Base-by-base conservation (phyloP, 2,888 invertebrate genomes). In the Melikaiella ostensackeni region DNA sequence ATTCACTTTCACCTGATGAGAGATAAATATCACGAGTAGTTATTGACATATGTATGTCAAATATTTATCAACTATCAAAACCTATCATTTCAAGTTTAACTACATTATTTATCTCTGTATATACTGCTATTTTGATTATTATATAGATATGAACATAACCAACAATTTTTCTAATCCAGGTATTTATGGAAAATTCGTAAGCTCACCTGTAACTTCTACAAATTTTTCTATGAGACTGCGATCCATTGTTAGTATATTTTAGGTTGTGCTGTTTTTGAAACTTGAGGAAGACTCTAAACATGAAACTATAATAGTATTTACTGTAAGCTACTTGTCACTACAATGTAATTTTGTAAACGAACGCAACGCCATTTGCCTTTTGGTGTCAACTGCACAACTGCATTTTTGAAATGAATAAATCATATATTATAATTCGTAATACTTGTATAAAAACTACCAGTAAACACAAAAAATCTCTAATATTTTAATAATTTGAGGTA, bases 201-300 rank as follows among this genome's bases (percentile, higher is more conserved):
- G 74, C 85, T 81, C 75, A 91, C 91, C 91, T 75, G 91, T 91
- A 42, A 91, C 89, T 82, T 91, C 91, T n/a, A 90, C 86, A 59
- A 91, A 91, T 79, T 91, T 88, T 59, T 90, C 89, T 8, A 91
- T 82, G 21, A 88, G 83, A 78, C 88, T 87, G 46, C 85, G 89
- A 82, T 91, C 90, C 91, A 91, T 91, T 79, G 50, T 82, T 33
- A 42, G 3, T 13, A 24, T 46, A 16, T 77, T 61, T 50, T 38
- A 16, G n/a, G 46, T 70, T 70, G 27, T n/a, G 27, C 46, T 19
- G 0, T 8, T 70, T 33, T 70, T 50, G 1, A 30, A 50, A 33
- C n/a, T 70, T 50, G 4, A 33, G 50, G 70, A 50, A 46, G 70
- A 70, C 70, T 50, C 4, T n/a, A 16, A 46, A 66, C 42, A 21